Conservation (phyloP, 1,140 invertebrate genomes). For the Hyles euphorbiae region DNA sequence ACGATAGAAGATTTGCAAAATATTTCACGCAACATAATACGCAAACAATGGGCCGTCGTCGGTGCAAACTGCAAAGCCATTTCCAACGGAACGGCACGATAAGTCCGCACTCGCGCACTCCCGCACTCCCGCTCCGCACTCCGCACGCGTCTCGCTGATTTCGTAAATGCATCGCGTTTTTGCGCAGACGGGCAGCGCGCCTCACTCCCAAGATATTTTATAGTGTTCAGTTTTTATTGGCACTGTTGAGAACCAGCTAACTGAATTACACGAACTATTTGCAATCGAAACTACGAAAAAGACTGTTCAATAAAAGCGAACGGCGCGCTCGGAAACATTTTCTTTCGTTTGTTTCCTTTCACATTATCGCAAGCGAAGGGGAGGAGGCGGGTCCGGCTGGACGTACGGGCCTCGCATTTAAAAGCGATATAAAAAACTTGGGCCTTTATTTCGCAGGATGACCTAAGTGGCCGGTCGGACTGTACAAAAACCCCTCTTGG, state of each 20-base stretch:
- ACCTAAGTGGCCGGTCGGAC: conserved; percentile 72
- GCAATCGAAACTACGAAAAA: conserved; percentile 70
- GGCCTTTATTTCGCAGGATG: conserved; percentile 72
- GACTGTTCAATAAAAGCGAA: conserved; percentile 66
- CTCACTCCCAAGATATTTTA: conserved; percentile 35
- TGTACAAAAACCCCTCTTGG: conserved; percentile 71
- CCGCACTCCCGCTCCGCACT: conserved; percentile 14
- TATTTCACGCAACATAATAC: conserved; percentile 41
- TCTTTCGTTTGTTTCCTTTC: conserved; percentile 74
- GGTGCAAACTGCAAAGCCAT: conserved; percentile 29
- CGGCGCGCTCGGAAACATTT: conserved; percentile 68
- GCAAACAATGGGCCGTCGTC: conserved; percentile 30
- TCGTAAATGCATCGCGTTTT: conserved; percentile 38
- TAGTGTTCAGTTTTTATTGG: conserved; percentile 45
- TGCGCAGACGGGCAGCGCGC: conserved; percentile 27
- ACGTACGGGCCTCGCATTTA: conserved; percentile 69
- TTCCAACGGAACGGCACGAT: conserved; percentile 31
- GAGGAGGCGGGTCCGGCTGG: conserved; percentile 55
- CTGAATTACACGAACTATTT: conserved; percentile 72
- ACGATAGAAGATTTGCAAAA: conserved; percentile 30
- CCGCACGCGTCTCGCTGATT: conserved; percentile 39
- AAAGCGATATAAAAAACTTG: conserved; percentile 74
- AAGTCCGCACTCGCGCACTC: conserved; percentile 27
- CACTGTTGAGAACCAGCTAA: conserved; percentile 48
- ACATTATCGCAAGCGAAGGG: conserved; percentile 63